Evolutionary conservation across 2,797 vertebrate species (phyloP), one percentile per base, ranked within the genome.

Genomic region (Chelmon rostratus): DNA sequence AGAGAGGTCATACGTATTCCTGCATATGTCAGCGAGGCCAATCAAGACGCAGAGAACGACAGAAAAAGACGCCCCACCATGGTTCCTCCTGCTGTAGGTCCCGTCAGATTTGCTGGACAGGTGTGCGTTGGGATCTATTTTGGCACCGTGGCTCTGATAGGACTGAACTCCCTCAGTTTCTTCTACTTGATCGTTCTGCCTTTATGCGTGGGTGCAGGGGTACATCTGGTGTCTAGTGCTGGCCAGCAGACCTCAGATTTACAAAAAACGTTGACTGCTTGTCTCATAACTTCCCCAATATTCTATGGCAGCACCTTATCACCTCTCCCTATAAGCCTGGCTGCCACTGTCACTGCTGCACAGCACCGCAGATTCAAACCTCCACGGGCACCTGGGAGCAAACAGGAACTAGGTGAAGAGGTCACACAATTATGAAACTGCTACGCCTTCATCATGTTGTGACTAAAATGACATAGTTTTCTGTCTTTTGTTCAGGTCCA

Each of bases 111-210:
- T 84, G 87, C 76, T 0, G 96, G 96, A 46, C 97, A 98, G 94
- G 86, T 97, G 83, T 91, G 88, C 28, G 96, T 97, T 40, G 97
- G 97, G 57, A 92, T 96, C 63, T 98, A 98, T 84, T 98, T 98
- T 65, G 97, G 97, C n/a, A 85, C 95, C 0, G 92, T 96, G 79
- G 96, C 96, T 11, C 92, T 97, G 19, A 90, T 98, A 38, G 95
- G 96, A 59, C 92, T 98, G 35, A 97, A 95, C 73, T 95, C 95
- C 74, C 83, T 96, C 44, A 86, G 89, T n/a, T 96, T 91, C 85
- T 98, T 97, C 91, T 96, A 96, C 66, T 46, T 97, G 80, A 86
- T 98, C 11, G 96, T 95, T 1, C 94, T 98, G 69, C 97, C 97
- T 8, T 78, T 98, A 76, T 95, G 95, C 13, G 93, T 97, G 90